Base-by-base conservation (phyloP, 2,888 invertebrate species). In the Neria commutata region DNA sequence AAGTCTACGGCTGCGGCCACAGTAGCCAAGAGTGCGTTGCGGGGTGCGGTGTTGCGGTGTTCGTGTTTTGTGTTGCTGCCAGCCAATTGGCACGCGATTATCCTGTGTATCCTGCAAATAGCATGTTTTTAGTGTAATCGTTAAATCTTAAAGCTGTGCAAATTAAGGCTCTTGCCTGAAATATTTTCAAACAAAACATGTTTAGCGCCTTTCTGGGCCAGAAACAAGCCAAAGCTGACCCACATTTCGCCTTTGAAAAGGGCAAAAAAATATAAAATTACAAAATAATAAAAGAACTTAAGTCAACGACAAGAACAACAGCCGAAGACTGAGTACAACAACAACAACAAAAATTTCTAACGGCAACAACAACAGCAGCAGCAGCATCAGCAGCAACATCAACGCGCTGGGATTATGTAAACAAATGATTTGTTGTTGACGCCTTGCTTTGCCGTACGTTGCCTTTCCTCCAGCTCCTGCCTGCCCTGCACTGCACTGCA, bases 371-470 rank as follows among this genome's bases (percentile, higher is more conserved):
- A 37, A 14, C 6, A n/a, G 4, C 14, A 14, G n/a, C 37, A 37
- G n/a, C 4, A 37, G n/a, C 14, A 17, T 19, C 19, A 19, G 21
- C 19, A 42, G 21, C 17, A 42, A 42, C 42, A 42, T 69, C 73
- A 71, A 69, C 65, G 73, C 71, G 69, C 60, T 69, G 68, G 73
- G 74, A 74, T 72, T 72, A 72, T 72, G 71, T 72, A 72, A 72
- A 72, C 71, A 72, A 69, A 69, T 69, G 68, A 64, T 67, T 70
- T 42, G 17, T 70, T 42, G 17, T 72, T 67, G 42, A 64, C 62
- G 64, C 60, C 56, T 67, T 67, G 17, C 50, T 60, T 58, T 56
- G 47, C 61, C 11, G 19, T n/a, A n/a, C n/a, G n/a, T n/a, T n/a
- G n/a, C n/a, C n/a, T n/a, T n/a, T n/a, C n/a, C n/a, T n/a, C n/a